These are phyloP conservation scores for Dryoscopus gambensis DNA, from an alignment of 2,113 vertebrate species.

Conservation along the genomic window DNA sequence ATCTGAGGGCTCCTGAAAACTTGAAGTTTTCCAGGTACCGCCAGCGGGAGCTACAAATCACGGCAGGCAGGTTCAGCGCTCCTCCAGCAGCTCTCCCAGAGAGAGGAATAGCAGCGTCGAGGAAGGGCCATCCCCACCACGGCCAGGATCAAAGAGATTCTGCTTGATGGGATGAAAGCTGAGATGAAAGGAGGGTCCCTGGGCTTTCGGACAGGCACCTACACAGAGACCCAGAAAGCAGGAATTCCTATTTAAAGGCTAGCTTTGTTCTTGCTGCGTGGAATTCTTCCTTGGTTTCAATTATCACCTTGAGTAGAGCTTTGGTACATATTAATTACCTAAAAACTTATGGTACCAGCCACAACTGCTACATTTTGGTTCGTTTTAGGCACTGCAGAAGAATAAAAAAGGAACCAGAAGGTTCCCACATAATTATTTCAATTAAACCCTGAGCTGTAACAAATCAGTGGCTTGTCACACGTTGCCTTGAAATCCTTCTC, in stretches of 20 bases:
- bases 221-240: neutral
- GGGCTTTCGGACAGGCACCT: neutral
- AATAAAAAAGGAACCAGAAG: neutral
- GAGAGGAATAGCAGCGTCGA: neutral
- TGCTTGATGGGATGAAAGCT: neutral
- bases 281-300: neutral
- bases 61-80: neutral
- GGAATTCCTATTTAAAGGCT: neutral
- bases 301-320: neutral
- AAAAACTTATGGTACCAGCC: neutral
- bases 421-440: neutral
- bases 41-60: neutral
- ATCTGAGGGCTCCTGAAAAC: neutral
- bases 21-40: neutral
- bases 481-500: neutral
- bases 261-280: neutral
- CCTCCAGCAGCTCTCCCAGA: neutral
- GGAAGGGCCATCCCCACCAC: neutral
- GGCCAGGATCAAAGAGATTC: fast-evolving
- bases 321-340: neutral
- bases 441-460: neutral
- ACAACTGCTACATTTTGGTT: fast-evolving
- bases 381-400: neutral
- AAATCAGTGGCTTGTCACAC: neutral
- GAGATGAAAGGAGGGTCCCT: neutral